Evolutionary conservation across 2,888 invertebrate genomes (phyloP).

Genomic region (Panopea generosa): DNA sequence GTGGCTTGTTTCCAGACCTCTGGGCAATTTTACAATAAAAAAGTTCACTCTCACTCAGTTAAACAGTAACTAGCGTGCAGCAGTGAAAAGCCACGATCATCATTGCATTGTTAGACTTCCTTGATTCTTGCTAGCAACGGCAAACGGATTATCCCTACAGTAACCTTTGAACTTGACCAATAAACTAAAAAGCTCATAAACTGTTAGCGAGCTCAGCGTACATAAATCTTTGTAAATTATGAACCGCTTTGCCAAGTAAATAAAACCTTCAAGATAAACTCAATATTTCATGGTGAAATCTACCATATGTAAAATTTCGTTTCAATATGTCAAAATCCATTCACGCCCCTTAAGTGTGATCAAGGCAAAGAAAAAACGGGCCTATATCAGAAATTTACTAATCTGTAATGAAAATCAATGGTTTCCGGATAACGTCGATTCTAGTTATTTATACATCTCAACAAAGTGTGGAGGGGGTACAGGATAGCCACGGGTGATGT

Average conservation of each 20-base stretch:
- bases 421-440: constrained; percentile 50
- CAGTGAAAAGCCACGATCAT: no score
- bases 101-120: no score
- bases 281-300: constrained; percentile 10
- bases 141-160: no score
- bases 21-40: no score
- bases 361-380: constrained; percentile 43
- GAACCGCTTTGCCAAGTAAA: constrained; percentile 26
- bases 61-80: no score
- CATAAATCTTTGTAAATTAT: constrained; percentile 41
- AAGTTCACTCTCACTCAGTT: no score
- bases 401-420: constrained; percentile 64
- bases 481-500: constrained; percentile 2
- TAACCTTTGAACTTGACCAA: constrained; percentile 41
- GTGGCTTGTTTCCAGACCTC: no score
- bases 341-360: constrained; percentile 30
- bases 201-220: constrained; percentile 11
- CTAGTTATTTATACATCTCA: constrained; percentile 40
- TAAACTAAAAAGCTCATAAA: constrained; percentile 40
- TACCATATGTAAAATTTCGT: constrained; percentile 42
- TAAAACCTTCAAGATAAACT: constrained; percentile 30
- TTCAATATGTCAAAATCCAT: constrained; percentile 49
- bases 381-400: constrained; percentile 45
- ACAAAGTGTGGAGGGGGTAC: constrained; percentile 34
- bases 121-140: no score